A percentile compares a stretch with the other conserved stretches of the same genome.
Conservation (phyloP, 2,113 vertebrate species). For the Tichodroma muraria region DNA sequence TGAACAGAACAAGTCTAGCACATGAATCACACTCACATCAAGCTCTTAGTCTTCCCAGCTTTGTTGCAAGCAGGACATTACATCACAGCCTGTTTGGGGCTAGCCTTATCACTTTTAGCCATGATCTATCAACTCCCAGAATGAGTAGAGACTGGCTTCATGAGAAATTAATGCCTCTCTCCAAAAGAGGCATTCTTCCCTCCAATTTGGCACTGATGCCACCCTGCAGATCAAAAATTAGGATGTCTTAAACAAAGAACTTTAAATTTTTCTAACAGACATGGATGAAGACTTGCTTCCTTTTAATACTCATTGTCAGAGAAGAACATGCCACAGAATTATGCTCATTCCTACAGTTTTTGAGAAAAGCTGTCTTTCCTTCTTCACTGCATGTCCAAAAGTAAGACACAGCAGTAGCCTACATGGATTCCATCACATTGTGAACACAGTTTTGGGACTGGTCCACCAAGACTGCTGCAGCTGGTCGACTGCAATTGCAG, state of each 20-base stretch:
- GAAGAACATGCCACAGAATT: background rate
- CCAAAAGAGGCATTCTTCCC: background rate
- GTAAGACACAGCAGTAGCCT: background rate
- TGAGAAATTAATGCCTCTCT: background rate
- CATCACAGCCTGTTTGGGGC: background rate
- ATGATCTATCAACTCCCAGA: background rate
- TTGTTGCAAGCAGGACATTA: background rate
- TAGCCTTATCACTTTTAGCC: background rate
- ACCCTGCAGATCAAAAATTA: background rate
- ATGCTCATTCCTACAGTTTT: background rate
- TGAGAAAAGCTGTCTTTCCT: background rate
- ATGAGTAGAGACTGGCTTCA: background rate
- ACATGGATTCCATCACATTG: background rate
- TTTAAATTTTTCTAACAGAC: background rate
- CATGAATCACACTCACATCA: background rate
- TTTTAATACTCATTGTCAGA: background rate
- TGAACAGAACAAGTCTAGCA: background rate
- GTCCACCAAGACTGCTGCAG: background rate
- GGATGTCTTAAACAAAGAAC: background rate
- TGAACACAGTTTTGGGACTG: background rate
- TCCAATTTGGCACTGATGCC: background rate
- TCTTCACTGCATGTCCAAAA: background rate
- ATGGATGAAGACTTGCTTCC: background rate
- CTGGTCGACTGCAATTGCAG: background rate
- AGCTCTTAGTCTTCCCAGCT: background rate